Evolutionary conservation across 1,140 invertebrate genomes (phyloP).

Genomic region (Colletes latitarsis): DNA sequence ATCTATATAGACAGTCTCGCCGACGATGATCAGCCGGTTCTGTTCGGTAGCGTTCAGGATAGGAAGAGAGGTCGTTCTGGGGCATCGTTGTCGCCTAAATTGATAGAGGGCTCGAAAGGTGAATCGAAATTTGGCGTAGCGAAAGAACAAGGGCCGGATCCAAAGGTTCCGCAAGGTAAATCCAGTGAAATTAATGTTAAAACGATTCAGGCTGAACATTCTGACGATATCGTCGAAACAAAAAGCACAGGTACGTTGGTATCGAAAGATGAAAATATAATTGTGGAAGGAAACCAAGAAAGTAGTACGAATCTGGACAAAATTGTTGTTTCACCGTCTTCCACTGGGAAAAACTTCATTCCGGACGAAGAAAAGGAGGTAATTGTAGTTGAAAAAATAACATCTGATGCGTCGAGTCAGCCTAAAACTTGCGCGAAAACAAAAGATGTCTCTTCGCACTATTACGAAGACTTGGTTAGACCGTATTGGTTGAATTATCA

Average conservation of each 20-base stretch:
- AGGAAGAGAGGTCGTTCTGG: slow-evolving; percentile 39
- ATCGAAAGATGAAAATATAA: background rate
- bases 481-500: slow-evolving; percentile 74
- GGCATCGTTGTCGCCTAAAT: slow-evolving; percentile 11
- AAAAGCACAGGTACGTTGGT: background rate
- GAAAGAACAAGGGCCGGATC: background rate
- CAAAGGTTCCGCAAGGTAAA: background rate
- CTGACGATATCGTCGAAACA: too few relatives aligned
- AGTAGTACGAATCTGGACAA: background rate
- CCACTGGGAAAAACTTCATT: background rate
- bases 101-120: background rate
- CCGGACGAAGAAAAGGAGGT: background rate
- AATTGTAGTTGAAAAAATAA: background rate
- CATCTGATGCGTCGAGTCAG: background rate
- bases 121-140: background rate
- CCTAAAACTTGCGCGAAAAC: background rate
- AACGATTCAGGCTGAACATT: background rate
- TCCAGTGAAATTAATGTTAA: background rate
- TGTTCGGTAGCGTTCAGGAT: slow-evolving; percentile 75
- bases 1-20: slow-evolving; percentile 42
- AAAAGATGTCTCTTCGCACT: background rate
- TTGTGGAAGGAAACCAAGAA: background rate
- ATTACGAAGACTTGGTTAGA: slow-evolving; percentile 68
- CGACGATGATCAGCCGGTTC: slow-evolving; percentile 61
- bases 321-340: background rate